phyloP scores from a whole-genome alignment of 2,113 vertebrate genomes.

The Hippolais icterina region DNA sequence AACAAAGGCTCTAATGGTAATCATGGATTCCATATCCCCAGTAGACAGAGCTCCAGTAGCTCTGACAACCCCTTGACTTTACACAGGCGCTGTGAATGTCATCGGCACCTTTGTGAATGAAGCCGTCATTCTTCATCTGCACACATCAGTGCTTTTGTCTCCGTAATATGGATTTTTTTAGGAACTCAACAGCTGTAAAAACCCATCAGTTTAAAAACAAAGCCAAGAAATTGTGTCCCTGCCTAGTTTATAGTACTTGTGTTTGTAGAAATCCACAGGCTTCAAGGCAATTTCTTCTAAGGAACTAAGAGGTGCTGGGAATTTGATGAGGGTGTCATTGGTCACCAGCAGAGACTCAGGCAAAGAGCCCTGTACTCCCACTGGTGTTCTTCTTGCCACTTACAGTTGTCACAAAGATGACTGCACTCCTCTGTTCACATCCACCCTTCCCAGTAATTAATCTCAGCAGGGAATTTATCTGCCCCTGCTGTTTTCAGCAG shows the following conservation, averaged over 20 bases:
- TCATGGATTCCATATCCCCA: not conserved
- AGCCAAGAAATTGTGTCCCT: not conserved
- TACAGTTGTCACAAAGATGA: slow-evolving; percentile 41
- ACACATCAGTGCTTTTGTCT: not conserved
- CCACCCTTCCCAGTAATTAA: slow-evolving; percentile 15
- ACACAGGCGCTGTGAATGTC: not conserved
- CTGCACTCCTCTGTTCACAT: slow-evolving; percentile 5
- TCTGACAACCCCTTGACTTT: not conserved
- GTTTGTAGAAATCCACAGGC: not conserved
- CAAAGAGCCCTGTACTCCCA: not conserved
- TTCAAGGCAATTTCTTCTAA: slow-evolving; percentile 1
- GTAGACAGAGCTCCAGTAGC: not conserved
- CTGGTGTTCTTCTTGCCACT: slow-evolving; percentile 12
- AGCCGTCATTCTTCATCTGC: not conserved
- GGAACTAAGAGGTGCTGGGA: not conserved
- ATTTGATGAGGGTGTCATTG: slow-evolving; percentile 15
- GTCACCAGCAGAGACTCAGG: slow-evolving; percentile 6
- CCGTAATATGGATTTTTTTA: not conserved
- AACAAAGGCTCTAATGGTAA: not conserved
- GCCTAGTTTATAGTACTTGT: not conserved
- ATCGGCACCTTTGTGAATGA: not conserved
- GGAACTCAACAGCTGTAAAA: not conserved
- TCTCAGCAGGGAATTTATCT: slow-evolving; percentile 41
- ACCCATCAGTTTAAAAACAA: not conserved
- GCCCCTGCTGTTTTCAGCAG: slow-evolving; percentile 26